Evolutionary conservation across 2,797 vertebrate species (phyloP), one percentile per base, ranked within the genome.

Genomic region (Mus spretus): DNA sequence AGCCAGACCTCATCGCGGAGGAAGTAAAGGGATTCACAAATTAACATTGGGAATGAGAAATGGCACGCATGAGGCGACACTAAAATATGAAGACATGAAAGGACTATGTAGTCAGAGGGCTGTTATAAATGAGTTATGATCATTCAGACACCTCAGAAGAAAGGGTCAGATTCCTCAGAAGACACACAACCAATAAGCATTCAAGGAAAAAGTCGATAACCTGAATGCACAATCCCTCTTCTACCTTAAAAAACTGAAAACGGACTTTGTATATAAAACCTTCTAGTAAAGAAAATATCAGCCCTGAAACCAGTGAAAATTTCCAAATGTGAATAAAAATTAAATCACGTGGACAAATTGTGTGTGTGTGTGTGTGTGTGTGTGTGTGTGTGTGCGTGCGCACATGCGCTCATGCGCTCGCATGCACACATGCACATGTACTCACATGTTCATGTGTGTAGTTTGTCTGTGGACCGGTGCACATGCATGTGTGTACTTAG

Each of bases 251-350:
- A 83, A 47, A 47, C 57, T 63, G 37, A 89, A 89, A 90, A 74
- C 5, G 79, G 53, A 94, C 79, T 82, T 61, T 67, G 1, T 31
- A 79, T 4, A 67, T 50, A 72, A 97, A 95, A 55, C 22, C 28
- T 91, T 87, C 53, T 34, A 74, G 75, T 78, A 84, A 90, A 91
- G 70, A 55, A 93, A 81, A 78, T 11, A 24, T 70, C 20, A 93
- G 50, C 13, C 65, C 24, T 19, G 87, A 47, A 10, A 61, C 31
- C 5, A 70, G 12, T 70, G 44, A n/a, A 85, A 34, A 19, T 2
- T 92, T 55, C 50, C 6, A 96, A 74, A 40, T 93, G 24, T 86
- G 59, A 77, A 78, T n/a, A 96, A 88, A 91, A 81, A 84, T 61
- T 82, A 94, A 8, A 74, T n/a, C 26, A 65, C 82, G 50, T 24